Percentiles rank a stretch among this genome's conserved stretches.
Evolutionary conservation across 2,888 invertebrate genomes (phyloP).

Genomic region (Caenorhabditis sp.): DNA sequence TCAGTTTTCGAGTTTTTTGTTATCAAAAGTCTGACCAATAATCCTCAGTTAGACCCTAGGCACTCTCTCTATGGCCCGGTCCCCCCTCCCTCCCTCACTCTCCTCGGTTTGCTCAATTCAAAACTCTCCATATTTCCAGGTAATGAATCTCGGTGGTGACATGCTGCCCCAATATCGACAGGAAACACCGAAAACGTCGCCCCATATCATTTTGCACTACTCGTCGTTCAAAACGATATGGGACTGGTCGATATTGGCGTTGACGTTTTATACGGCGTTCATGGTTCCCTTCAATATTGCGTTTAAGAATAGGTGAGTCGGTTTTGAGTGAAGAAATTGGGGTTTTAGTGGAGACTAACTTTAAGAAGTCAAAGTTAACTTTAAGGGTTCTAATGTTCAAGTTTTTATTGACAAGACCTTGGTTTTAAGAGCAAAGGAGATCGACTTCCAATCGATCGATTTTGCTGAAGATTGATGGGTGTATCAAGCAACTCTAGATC

Average conservation of each 20-base stretch:
- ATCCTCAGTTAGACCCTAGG: neutral
- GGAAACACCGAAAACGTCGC: conserved; percentile 99
- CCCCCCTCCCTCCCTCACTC: neutral
- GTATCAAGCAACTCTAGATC: no score
- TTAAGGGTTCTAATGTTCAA: no score
- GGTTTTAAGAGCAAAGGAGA: no score
- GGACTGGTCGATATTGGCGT: conserved; percentile 99
- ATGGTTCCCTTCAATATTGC: conserved; percentile 99
- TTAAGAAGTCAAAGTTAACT: no score
- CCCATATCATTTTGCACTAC: conserved; percentile 99
- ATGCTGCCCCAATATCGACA: conserved; percentile 98
- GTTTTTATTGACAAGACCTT: no score
- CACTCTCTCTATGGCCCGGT: conserved; percentile 19
- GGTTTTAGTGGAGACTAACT: neutral
- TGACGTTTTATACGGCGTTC: conserved; percentile 99
- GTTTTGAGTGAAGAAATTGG: conserved; percentile 87
- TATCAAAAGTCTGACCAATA: no score
- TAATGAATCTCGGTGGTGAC: conserved; percentile 96
- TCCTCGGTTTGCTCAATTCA: neutral
- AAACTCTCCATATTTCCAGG: conserved; percentile 75
- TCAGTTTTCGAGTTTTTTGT: conserved; percentile 1
- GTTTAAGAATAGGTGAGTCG: conserved; percentile 93
- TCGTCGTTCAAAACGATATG: conserved; percentile 96
- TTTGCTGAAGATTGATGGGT: no score
- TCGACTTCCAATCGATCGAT: neutral